phyloP scores from a whole-genome alignment of 2,888 invertebrate genomes.

The Pollenia amentaria region DNA sequence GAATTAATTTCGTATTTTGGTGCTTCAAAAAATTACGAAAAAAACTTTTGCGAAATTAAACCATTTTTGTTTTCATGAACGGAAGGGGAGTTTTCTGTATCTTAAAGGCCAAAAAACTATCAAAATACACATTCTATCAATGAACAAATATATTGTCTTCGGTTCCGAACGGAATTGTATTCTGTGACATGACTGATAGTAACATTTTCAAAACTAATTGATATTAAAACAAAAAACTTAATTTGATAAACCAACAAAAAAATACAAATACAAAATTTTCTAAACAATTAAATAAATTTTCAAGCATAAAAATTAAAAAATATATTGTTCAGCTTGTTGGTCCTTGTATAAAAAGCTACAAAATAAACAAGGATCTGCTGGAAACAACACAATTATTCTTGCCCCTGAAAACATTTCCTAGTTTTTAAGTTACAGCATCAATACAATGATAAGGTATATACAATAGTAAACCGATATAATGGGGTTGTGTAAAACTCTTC shows the following conservation, averaged over 20 bases:
- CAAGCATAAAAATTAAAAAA: constrained; percentile 15
- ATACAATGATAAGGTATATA: neutral
- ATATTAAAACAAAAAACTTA: constrained; percentile 3
- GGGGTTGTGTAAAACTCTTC: neutral
- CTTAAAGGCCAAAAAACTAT: too few species aligned
- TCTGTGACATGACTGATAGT: too few species aligned
- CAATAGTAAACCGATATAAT: neutral
- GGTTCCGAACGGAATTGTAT: too few species aligned
- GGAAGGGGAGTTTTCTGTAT: too few species aligned
- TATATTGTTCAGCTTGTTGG: constrained; percentile 27
- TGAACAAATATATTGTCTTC: too few species aligned
- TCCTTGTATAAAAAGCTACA: neutral
- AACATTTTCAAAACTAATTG: neutral
- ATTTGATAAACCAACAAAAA: neutral
- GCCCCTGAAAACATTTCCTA: neutral
- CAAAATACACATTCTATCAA: too few species aligned
- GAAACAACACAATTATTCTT: neutral
- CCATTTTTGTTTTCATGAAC: too few species aligned
- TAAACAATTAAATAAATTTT: constrained; percentile 54
- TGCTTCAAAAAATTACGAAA: too few species aligned
- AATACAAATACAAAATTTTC: constrained; percentile 27
- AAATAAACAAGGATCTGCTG: constrained; percentile 15
- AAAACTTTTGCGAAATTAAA: too few species aligned
- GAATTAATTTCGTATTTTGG: too few species aligned
- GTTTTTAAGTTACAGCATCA: neutral